Conservation (phyloP, 2,888 invertebrate species). For the Phyllotreta cruciferae region DNA sequence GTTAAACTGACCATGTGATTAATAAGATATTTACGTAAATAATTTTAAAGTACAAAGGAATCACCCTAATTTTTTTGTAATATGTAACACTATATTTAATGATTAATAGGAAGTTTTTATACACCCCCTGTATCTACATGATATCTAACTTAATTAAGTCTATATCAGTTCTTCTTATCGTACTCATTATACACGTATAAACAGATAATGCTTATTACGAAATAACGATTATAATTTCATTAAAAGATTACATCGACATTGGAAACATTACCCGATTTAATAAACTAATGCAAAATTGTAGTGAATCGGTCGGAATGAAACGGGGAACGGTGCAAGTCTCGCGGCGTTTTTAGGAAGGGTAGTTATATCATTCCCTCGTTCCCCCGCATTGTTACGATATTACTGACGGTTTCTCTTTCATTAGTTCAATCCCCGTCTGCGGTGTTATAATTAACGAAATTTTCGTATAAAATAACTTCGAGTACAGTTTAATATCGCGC, state of each 20-base stretch:
- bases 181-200: too few species aligned
- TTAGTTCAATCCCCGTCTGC: conserved; percentile 51
- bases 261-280: conserved; percentile 56
- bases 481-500: conserved; percentile 38
- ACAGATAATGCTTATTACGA: background rate
- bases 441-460: conserved; percentile 53
- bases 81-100: too few species aligned
- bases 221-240: conserved; percentile 40
- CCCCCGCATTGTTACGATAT: conserved; percentile 6
- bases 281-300: conserved; percentile 56
- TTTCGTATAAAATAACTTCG: conserved; percentile 51
- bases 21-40: background rate
- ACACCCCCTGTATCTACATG: too few species aligned
- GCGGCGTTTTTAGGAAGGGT: conserved; percentile 39
- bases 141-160: too few species aligned
- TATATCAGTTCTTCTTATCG: too few species aligned
- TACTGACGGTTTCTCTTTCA: conserved; percentile 50
- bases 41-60: background rate
- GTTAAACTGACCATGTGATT: conserved; percentile 27
- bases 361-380: conserved; percentile 27
- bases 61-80: too few species aligned
- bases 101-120: too few species aligned
- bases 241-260: conserved; percentile 40
- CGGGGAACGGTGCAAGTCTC: conserved; percentile 54
- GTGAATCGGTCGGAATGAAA: conserved; percentile 55